Base-by-base conservation (phyloP, 2,113 vertebrate species). In the Ailurus styani region DNA sequence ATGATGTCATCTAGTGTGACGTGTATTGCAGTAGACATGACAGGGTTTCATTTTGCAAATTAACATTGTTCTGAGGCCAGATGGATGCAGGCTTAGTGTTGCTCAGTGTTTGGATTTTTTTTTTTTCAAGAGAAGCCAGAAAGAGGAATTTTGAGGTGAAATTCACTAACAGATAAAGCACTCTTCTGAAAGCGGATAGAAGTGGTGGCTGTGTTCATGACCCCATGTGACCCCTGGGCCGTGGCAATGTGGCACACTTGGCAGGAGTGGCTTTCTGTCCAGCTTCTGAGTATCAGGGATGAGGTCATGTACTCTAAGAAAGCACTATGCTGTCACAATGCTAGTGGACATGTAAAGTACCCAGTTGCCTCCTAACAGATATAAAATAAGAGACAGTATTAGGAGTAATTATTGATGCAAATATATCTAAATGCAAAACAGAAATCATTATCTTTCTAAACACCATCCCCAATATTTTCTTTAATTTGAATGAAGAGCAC, bases 201-300 rank as follows among this genome's bases (percentile, higher is more conserved):
- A 70, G 34, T 45, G 14, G 23, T 57, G 45, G 27, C 57, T 86
- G 62, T 5, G n/a, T n/a, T 55, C 90, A 34, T 4, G 25, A 11
- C 23, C 13, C 64, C 11, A 7, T 0, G 2, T 14, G 57, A 42
- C 31, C 14, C 0, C 2, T 18, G n/a, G 5, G 37, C 11, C 29
- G 0, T 60, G 20, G 7, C 0, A 7, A 2, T 11, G 1, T 8
- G 62, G 20, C 45, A 14, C 13, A 57, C 54, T 87, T 2, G 12
- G 40, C 29, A 37, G 34, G 12, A 31, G 21, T 17, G 52, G 6
- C 17, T 77, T 87, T 78, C 47, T 18, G 21, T 9, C 34, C 34
- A 68, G 50, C 72, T 70, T 64, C 17, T 66, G 17, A 4, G 15
- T 9, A 78, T 7, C 18, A 47, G 1, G 7, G 12, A 72, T 7